These are phyloP conservation scores for Andrena marginata DNA, from an alignment of 2,888 invertebrate genomes.

Conservation along the genomic window DNA sequence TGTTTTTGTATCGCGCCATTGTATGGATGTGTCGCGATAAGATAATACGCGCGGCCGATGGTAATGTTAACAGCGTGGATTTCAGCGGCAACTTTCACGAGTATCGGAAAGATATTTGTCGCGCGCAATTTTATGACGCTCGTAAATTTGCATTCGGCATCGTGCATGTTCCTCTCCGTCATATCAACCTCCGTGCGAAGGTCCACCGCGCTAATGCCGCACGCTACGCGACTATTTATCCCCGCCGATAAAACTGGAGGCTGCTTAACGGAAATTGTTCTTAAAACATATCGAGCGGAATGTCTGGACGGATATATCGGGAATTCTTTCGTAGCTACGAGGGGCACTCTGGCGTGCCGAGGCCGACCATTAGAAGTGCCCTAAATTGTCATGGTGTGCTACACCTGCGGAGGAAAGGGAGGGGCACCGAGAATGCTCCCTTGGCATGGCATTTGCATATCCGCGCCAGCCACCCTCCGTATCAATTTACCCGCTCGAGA, in stretches of 20 bases:
- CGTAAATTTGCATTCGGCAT: background rate
- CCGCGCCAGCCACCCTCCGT: conserved; percentile 42
- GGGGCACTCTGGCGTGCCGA: background rate
- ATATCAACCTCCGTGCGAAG: background rate
- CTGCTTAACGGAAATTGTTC: background rate
- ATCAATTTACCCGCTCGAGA: conserved; percentile 59
- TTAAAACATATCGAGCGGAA: background rate
- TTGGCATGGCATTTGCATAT: conserved; percentile 55
- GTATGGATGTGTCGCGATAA: conserved; percentile 66
- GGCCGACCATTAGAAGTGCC: conserved; percentile 18
- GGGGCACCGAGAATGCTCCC: conserved; percentile 28
- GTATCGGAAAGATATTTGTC: background rate
- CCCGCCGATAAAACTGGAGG: too few species aligned
- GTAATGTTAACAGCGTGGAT: conserved; percentile 51
- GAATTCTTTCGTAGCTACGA: background rate
- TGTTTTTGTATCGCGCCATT: conserved; percentile 70
- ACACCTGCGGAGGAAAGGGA: conserved; percentile 4
- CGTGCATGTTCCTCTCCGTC: background rate
- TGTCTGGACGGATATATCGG: background rate
- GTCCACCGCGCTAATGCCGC: background rate
- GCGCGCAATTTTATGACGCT: background rate
- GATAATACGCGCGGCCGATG: conserved; percentile 58
- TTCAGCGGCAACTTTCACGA: conserved; percentile 19
- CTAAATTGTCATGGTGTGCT: conserved; percentile 55
- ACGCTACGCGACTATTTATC: too few species aligned